A percentile compares a stretch with the other conserved stretches of the same genome.
Evolutionary conservation across 1,140 invertebrate species (phyloP).

Genomic region (Euwallacea fornicatus): DNA sequence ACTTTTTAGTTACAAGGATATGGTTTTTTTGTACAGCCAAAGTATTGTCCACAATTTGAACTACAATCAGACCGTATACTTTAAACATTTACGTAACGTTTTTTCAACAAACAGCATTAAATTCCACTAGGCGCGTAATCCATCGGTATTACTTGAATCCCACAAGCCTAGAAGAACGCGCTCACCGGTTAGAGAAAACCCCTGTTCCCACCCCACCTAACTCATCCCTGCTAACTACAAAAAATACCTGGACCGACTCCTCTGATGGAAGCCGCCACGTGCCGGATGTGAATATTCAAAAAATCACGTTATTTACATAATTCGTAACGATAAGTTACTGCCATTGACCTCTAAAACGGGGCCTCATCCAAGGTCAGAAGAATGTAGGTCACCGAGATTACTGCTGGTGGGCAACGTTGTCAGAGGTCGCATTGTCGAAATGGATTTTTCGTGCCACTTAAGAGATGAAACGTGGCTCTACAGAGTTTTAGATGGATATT

Average conservation of each 20-base stretch:
- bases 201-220: too few relatives aligned
- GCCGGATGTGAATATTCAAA: too few relatives aligned
- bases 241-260: too few relatives aligned
- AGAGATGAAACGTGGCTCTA: background rate
- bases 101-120: background rate
- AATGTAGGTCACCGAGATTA: constrained; percentile 15
- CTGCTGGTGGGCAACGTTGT: background rate
- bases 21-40: background rate
- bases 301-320: constrained; percentile 6
- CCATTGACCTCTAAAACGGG: constrained; percentile 18
- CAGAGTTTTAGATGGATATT: too few relatives aligned
- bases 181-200: too few relatives aligned
- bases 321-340: constrained; percentile 4
- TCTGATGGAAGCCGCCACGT: too few relatives aligned
- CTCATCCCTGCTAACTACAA: too few relatives aligned
- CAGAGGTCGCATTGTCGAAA: background rate
- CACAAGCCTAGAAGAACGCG: too few relatives aligned
- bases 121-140: background rate
- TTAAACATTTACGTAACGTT: background rate
- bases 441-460: background rate
- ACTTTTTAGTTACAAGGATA: background rate
- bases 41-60: background rate
- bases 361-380: constrained; percentile 9
- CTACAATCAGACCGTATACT: background rate
- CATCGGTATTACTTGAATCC: too few relatives aligned